Evolutionary conservation across 1,140 invertebrate genomes (phyloP).

Genomic region (Heliconius congener): DNA sequence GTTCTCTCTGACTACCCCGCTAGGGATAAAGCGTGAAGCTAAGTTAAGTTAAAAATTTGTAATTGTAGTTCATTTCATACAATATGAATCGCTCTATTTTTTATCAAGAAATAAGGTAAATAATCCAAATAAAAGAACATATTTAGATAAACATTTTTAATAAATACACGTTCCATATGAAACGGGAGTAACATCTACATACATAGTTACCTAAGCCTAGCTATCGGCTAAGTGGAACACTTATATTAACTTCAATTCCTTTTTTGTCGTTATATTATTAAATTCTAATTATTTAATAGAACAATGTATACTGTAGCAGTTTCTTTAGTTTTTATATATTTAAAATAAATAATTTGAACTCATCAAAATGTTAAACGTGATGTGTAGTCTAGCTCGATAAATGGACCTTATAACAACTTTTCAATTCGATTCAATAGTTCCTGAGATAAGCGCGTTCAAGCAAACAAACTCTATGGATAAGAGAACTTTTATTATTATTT

Average conservation of each 20-base stretch:
- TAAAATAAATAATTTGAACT: neutral
- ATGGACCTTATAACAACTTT: too few relatives aligned
- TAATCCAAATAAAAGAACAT: neutral
- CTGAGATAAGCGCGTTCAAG: too few relatives aligned
- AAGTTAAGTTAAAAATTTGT: too few relatives aligned
- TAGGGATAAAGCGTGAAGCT: too few relatives aligned
- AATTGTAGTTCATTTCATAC: too few relatives aligned
- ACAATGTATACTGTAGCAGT: neutral
- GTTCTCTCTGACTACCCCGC: too few relatives aligned
- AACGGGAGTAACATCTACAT: conserved; percentile 4
- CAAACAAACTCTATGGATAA: too few relatives aligned
- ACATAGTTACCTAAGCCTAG: neutral
- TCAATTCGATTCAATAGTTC: too few relatives aligned
- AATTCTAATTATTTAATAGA: neutral
- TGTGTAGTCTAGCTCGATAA: too few relatives aligned
- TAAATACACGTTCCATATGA: conserved; percentile 7
- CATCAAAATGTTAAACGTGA: neutral
- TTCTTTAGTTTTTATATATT: neutral
- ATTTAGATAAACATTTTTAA: conserved; percentile 3
- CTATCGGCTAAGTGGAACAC: conserved; percentile 22
- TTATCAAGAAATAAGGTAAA: neutral
- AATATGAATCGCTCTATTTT: too few relatives aligned
- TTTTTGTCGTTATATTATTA: conserved; percentile 21
- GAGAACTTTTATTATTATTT: too few relatives aligned
- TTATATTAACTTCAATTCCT: conserved; percentile 30